These are phyloP conservation scores for Turnix velox DNA, from an alignment of 2,113 vertebrate genomes.

Conservation along the genomic window DNA sequence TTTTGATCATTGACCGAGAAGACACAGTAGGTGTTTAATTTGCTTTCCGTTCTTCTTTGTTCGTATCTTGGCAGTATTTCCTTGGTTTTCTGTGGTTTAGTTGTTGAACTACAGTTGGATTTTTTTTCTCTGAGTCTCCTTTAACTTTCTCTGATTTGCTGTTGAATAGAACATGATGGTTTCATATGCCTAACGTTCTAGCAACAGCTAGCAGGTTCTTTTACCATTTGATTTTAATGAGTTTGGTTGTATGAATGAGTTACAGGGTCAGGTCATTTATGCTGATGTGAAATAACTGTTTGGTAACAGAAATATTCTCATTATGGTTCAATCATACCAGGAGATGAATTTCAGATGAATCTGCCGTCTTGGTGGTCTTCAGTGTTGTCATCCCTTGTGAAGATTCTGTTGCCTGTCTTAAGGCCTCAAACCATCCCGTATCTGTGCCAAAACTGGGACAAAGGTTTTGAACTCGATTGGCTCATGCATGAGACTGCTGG, in stretches of 20 bases:
- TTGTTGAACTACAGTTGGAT: background rate
- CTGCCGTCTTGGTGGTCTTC: constrained; percentile 74
- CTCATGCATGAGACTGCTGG: constrained; percentile 58
- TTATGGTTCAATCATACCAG: background rate
- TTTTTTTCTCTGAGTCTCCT: background rate
- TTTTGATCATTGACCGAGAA: background rate
- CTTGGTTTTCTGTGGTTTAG: background rate
- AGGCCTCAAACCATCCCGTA: constrained; percentile 69
- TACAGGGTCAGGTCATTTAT: background rate
- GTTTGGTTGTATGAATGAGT: background rate
- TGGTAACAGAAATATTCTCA: constrained; percentile 8
- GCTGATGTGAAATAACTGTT: background rate
- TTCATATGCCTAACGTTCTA: background rate
- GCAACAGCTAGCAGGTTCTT: background rate
- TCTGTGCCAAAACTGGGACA: constrained; percentile 70
- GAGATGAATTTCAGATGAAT: constrained; percentile 70
- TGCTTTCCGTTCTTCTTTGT: background rate
- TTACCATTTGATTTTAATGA: background rate
- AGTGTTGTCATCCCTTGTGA: constrained; percentile 74
- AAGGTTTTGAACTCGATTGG: constrained; percentile 62
- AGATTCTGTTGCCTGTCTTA: constrained; percentile 70
- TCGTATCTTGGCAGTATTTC: background rate
- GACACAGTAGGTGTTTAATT: background rate
- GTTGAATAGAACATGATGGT: background rate
- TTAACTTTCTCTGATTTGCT: background rate